phyloP scores from a whole-genome alignment of 2,797 vertebrate genomes.

The Manis javanica region DNA sequence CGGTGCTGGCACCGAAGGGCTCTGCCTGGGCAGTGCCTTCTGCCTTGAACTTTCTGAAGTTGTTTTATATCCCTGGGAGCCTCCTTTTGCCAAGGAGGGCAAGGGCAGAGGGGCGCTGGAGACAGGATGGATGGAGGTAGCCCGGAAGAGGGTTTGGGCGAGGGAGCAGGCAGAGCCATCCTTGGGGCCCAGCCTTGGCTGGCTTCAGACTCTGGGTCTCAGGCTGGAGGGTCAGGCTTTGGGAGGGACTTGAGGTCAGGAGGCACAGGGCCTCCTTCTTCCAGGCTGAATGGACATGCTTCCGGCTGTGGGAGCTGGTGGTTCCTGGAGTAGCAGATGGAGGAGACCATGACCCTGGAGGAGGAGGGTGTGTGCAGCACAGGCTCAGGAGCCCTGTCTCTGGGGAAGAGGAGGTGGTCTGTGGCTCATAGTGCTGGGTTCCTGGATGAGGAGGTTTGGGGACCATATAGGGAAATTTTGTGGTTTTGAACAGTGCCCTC shows the following conservation, averaged over 20 bases:
- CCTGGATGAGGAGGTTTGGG: not conserved
- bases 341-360: slow-evolving; percentile 31
- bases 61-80: not conserved
- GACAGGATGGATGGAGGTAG: not conserved
- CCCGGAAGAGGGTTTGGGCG: not conserved
- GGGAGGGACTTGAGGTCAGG: slow-evolving; percentile 34
- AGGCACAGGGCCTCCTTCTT: not conserved
- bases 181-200: slow-evolving; percentile 41
- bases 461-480: slow-evolving; percentile 28
- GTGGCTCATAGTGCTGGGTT: slow-evolving; percentile 1
- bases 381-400: not conserved
- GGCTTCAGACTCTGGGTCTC: slow-evolving; percentile 17
- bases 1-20: slow-evolving; percentile 41
- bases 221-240: not conserved
- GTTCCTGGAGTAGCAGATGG: not conserved
- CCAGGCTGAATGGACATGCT: not conserved
- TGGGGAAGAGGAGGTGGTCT: not conserved
- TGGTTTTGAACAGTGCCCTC: slow-evolving; percentile 33
- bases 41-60: slow-evolving; percentile 72
- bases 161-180: slow-evolving; percentile 27
- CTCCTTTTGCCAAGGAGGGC: slow-evolving; percentile 63
- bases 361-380: not conserved
- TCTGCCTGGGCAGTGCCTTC: slow-evolving; percentile 25
- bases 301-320: not conserved
- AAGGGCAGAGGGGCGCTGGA: slow-evolving; percentile 49